Percentiles rank a stretch among this genome's conserved stretches.
phyloP scores from a whole-genome alignment of 2,113 vertebrate genomes.

The Epinephelus moara region DNA sequence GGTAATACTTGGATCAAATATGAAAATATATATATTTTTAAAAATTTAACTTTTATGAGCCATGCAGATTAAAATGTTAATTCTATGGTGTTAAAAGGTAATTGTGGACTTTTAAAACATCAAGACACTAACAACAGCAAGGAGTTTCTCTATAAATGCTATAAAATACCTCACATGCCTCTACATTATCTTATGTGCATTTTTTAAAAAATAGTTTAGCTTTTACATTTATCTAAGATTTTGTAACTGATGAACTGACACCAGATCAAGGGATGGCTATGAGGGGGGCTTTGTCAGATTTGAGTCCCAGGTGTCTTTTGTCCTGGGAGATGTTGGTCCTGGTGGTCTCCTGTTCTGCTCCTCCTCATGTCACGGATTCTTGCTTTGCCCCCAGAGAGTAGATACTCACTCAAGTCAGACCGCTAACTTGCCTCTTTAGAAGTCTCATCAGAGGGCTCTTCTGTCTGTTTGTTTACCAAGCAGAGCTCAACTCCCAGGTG shows the following conservation, averaged over 20 bases:
- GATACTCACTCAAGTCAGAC: conserved; percentile 7
- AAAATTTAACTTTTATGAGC: background rate
- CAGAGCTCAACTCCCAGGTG: conserved; percentile 1
- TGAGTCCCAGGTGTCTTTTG: background rate
- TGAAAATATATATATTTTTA: background rate
- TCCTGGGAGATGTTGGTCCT: conserved; percentile 2
- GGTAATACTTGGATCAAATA: background rate
- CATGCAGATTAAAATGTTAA: background rate
- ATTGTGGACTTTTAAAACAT: background rate
- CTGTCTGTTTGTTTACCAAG: conserved; percentile 12
- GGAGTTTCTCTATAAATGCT: background rate
- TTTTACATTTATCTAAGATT: background rate
- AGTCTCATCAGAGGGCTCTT: conserved; percentile 1
- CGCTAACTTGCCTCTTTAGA: conserved; percentile 7
- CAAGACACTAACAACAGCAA: background rate
- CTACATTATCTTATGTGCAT: background rate
- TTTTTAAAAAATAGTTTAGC: background rate
- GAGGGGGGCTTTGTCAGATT: background rate
- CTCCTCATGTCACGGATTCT: background rate
- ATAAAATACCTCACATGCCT: too few species aligned
- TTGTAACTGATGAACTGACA: background rate
- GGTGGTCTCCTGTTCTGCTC: background rate
- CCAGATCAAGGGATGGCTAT: background rate
- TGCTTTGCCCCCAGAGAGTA: background rate
- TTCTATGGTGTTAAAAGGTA: background rate